These are phyloP conservation scores for Fistularia tabacaria DNA, from an alignment of 2,797 vertebrate species.

Conservation along the genomic window DNA sequence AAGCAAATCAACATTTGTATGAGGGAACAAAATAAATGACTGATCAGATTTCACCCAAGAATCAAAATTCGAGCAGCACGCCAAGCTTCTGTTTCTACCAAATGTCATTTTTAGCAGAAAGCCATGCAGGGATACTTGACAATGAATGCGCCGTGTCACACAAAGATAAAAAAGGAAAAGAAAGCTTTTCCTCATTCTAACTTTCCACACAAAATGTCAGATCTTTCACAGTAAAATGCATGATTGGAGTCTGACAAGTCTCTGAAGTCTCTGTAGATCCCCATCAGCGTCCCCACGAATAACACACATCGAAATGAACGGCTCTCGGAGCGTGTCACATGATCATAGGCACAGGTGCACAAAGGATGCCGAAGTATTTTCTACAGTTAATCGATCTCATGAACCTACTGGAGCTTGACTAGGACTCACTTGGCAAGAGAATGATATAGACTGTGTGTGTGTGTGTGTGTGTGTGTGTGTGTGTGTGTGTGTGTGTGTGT, in stretches of 20 bases:
- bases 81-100: constrained; percentile 13
- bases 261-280: neutral
- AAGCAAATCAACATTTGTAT: too few species aligned
- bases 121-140: constrained; percentile 15
- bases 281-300: neutral
- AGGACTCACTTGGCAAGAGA: constrained; percentile 52
- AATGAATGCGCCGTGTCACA: constrained; percentile 9
- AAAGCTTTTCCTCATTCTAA: neutral
- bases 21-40: too few species aligned
- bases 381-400: constrained; percentile 68
- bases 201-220: constrained; percentile 33
- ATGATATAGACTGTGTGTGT: constrained; percentile 30
- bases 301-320: neutral
- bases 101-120: constrained; percentile 31
- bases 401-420: constrained; percentile 56
- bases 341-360: constrained; percentile 59
- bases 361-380: constrained; percentile 58
- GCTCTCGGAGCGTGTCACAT: constrained; percentile 31
- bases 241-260: constrained; percentile 24
- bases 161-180: constrained; percentile 1
- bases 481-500: constrained; percentile 9
- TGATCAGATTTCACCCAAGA: neutral
- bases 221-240: constrained; percentile 38
- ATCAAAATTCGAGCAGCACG: constrained; percentile 30
- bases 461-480: constrained; percentile 14